Conservation (phyloP, 2,797 vertebrate species). For the Danio choprae region DNA sequence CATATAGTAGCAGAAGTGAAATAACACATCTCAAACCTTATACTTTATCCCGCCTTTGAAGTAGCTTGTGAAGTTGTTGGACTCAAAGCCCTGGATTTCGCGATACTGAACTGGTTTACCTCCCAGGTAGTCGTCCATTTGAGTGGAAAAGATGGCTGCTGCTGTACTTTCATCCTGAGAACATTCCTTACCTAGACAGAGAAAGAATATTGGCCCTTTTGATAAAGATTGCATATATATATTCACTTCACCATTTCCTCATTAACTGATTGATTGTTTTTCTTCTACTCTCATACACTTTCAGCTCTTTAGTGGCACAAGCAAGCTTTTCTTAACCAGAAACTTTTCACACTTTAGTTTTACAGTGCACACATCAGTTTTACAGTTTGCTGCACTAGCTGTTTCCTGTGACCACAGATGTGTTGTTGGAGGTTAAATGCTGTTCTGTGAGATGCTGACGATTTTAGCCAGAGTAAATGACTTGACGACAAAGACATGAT, state of each 20-base stretch:
- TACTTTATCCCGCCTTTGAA: conserved; percentile 92
- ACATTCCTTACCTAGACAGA: conserved; percentile 84
- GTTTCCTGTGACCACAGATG: conserved; percentile 5
- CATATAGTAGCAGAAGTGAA: too few species aligned
- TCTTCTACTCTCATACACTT: background rate
- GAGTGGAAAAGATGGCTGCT: conserved; percentile 88
- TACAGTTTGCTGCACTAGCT: conserved; percentile 1
- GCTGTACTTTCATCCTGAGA: conserved; percentile 90
- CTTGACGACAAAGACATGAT: conserved; percentile 30
- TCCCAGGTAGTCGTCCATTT: conserved; percentile 88
- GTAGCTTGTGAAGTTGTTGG: conserved; percentile 87
- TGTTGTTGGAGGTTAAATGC: conserved; percentile 13
- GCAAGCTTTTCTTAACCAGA: background rate
- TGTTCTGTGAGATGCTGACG: background rate
- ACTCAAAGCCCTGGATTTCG: conserved; percentile 88
- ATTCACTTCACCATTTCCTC: too few species aligned
- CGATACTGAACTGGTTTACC: conserved; percentile 90
- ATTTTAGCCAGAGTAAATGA: conserved; percentile 39
- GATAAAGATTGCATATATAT: too few species aligned
- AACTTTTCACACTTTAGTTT: background rate
- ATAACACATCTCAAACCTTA: conserved; percentile 75
- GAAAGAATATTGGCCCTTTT: background rate
- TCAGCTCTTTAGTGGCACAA: background rate
- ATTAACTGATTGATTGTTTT: background rate
- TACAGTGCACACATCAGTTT: conserved; percentile 6